These are phyloP conservation scores for Acholoe squamosa DNA, from an alignment of 2,888 invertebrate species.

Conservation along the genomic window DNA sequence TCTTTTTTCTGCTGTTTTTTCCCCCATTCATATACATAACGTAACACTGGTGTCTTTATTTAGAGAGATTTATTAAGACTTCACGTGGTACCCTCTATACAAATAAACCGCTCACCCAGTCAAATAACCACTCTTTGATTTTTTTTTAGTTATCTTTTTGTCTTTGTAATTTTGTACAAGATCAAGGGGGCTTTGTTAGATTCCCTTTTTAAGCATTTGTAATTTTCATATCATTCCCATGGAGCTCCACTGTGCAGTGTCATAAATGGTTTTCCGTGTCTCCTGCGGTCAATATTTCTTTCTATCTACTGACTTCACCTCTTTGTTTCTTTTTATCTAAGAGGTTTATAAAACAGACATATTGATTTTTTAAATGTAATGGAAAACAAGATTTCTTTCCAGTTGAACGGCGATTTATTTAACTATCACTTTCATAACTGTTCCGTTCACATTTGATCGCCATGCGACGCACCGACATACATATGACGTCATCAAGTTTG, in stretches of 20 bases:
- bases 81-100: neutral
- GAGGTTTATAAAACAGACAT: neutral
- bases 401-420: conserved; percentile 46
- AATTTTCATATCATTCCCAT: neutral
- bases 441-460: conserved; percentile 51
- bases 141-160: too few relatives aligned
- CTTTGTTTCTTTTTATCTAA: neutral
- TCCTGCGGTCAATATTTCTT: neutral
- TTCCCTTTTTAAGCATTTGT: neutral
- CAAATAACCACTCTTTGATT: neutral
- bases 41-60: neutral
- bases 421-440: conserved; percentile 55
- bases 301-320: neutral
- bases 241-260: conserved; percentile 54
- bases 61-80: conserved; percentile 9
- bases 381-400: conserved; percentile 16
- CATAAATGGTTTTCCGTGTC: conserved; percentile 46
- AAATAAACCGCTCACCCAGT: neutral
- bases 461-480: neutral
- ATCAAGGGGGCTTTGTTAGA: neutral
- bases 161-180: too few relatives aligned
- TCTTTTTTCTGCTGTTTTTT: too few relatives aligned
- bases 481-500: conserved; percentile 26
- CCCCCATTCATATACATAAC: too few relatives aligned
- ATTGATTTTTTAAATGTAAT: neutral